Evolutionary conservation across 2,797 vertebrate genomes (phyloP).

Genomic region (Neoniphon sammara): DNA sequence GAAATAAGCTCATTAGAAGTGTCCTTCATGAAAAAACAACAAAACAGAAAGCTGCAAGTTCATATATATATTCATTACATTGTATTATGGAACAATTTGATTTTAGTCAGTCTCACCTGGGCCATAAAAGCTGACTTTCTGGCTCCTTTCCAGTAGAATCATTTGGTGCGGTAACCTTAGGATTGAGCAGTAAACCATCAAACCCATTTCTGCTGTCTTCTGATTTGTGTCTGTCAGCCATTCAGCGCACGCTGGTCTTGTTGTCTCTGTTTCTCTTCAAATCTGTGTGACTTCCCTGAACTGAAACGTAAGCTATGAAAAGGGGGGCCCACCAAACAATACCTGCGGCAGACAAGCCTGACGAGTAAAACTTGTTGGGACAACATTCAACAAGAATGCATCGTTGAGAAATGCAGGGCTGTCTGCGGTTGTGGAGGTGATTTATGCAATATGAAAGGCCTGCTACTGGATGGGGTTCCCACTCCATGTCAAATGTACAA

Average conservation of each 20-base stretch:
- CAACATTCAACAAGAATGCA: neutral
- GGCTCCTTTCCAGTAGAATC: neutral
- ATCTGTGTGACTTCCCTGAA: neutral
- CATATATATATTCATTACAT: too few species aligned
- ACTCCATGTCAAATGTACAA: too few species aligned
- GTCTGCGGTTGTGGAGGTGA: neutral
- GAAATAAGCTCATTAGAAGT: too few species aligned
- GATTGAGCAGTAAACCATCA: neutral
- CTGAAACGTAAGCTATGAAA: fast-evolving
- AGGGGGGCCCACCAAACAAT: neutral
- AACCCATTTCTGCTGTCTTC: neutral
- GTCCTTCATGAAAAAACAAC: too few species aligned
- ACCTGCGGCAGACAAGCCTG: constrained; percentile 14
- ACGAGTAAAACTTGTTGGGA: constrained; percentile 65
- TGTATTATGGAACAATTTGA: neutral
- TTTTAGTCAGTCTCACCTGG: constrained; percentile 65
- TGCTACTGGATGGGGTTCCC: too few species aligned
- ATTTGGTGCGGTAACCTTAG: neutral
- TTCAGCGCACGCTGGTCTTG: constrained; percentile 26
- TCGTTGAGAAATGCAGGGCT: constrained; percentile 9
- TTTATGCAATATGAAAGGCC: too few species aligned
- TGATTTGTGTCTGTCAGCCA: constrained; percentile 54
- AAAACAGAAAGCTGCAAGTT: too few species aligned
- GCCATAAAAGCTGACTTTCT: constrained; percentile 54
- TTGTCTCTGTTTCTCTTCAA: neutral